Evolutionary conservation across 2,888 invertebrate species (phyloP), one percentile per base, ranked within the genome.

Genomic region (Meteorus colon): DNA sequence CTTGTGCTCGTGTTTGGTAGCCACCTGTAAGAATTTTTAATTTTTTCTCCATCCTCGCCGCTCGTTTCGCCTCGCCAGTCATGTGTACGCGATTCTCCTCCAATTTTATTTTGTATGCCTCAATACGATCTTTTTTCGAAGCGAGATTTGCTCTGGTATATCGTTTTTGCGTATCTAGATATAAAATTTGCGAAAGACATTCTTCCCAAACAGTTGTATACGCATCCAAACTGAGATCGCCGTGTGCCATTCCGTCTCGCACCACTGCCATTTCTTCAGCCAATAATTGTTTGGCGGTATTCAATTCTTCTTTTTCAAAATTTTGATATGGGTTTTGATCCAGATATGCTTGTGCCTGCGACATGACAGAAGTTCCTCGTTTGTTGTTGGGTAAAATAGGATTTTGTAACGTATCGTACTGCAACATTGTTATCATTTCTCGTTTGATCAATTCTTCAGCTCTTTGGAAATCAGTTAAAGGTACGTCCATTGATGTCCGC

Each of bases 131-230:
- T 88, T 98, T 99, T 89, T 98, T 98, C 85, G 96, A 96, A 3
- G 98, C 98, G 81, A 98, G 91, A 89, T 96, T 97, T 1, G 98
- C 98, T 76, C 98, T 93, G 0, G 98, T 98, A 86, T 98, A 99
- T 77, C 97, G 92, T 88, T 95, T 95, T 91, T 97, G 97, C 66
- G 95, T 95, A 0, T 98, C 98, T 77, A 99, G 90, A 89, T 96
- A 99, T 34, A 99, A 91, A 6, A 96, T 94, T 93, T 98, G 97
- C 0, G 96, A 94, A 69, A 98, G 92, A 90, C 98, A 98, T 90
- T 99, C 98, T 87, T 98, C 97, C 98, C 98, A 99, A 60, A 98
- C 98, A 91, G 98, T 97, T 12, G 95, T 94, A 88, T 97, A 98
- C 0, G 96, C 95, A 81, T 98, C 98, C 66, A 96, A 90, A 1